These are phyloP conservation scores for Sialis fuliginosa DNA, from an alignment of 2,888 invertebrate species.

Conservation along the genomic window DNA sequence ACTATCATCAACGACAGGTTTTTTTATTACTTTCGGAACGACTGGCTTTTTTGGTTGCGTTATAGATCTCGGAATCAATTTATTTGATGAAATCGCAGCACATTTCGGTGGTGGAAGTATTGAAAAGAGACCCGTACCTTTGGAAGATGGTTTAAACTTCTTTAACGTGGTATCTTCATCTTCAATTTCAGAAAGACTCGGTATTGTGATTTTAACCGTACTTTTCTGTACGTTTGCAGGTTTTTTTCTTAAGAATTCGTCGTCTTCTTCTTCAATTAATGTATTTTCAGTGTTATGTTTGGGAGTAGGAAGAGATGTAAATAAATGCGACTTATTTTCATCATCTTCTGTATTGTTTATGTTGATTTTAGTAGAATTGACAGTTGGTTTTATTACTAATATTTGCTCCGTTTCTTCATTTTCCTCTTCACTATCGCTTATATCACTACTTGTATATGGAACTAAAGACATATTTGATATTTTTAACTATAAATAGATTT, in stretches of 20 bases:
- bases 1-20: not conserved
- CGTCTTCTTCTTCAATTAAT: constrained; percentile 32
- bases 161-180: constrained; percentile 25
- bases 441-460: constrained; percentile 31
- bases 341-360: not conserved
- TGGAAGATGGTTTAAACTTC: constrained; percentile 9
- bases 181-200: constrained; percentile 41
- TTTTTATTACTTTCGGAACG: not conserved
- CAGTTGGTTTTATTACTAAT: not conserved
- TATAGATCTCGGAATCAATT: not conserved
- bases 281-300: not conserved
- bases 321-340: not conserved
- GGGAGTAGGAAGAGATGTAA: constrained; percentile 2
- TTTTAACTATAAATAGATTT: not conserved
- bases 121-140: constrained; percentile 4
- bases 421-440: constrained; percentile 25
- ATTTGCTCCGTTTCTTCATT: constrained; percentile 7
- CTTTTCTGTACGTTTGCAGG: constrained; percentile 20
- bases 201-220: constrained; percentile 42
- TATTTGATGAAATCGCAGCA: not conserved
- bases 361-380: not conserved
- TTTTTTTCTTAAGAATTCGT: constrained; percentile 42
- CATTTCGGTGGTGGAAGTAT: constrained; percentile 4
- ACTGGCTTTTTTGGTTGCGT: not conserved
- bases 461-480: constrained; percentile 34